phyloP scores from a whole-genome alignment of 2,888 invertebrate species.

The Apodemia duryi region DNA sequence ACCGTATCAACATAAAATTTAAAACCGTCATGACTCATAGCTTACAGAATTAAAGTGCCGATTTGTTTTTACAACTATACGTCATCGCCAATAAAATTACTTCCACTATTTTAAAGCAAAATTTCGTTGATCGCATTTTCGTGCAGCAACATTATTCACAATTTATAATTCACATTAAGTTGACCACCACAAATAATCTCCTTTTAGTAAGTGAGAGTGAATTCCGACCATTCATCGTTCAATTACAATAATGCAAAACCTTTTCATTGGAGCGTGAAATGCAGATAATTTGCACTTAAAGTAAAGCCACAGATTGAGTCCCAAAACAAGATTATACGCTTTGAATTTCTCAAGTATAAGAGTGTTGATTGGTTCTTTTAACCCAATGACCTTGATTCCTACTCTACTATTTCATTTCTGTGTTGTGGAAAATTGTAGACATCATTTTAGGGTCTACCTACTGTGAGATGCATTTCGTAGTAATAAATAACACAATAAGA shows the following conservation, averaged over 20 bases:
- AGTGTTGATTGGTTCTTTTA: slow-evolving; percentile 18
- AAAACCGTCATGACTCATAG: background rate
- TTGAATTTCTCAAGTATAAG: slow-evolving; percentile 12
- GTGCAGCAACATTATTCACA: background rate
- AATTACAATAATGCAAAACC: slow-evolving; percentile 18
- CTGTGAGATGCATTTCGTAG: background rate
- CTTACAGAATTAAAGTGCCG: background rate
- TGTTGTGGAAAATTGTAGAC: slow-evolving; percentile 2
- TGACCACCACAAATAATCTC: slow-evolving; percentile 32
- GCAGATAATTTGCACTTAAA: slow-evolving; percentile 18
- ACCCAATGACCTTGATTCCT: slow-evolving; percentile 20
- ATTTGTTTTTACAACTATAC: background rate
- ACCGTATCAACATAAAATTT: background rate
- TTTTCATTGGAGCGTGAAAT: slow-evolving; percentile 20
- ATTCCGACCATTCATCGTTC: slow-evolving; percentile 10
- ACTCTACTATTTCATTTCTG: slow-evolving; percentile 15
- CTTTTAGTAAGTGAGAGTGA: slow-evolving; percentile 37
- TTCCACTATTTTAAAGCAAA: background rate
- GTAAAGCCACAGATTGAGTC: slow-evolving; percentile 17
- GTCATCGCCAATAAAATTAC: too few species aligned
- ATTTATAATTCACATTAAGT: slow-evolving; percentile 24
- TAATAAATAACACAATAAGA: slow-evolving; percentile 1
- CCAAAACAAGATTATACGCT: slow-evolving; percentile 18
- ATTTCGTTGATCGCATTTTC: background rate
- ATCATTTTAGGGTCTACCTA: background rate